phyloP scores from a whole-genome alignment of 30 jellyfish, hydroid and myxozoan species.

The Sanderia malayensis region DNA sequence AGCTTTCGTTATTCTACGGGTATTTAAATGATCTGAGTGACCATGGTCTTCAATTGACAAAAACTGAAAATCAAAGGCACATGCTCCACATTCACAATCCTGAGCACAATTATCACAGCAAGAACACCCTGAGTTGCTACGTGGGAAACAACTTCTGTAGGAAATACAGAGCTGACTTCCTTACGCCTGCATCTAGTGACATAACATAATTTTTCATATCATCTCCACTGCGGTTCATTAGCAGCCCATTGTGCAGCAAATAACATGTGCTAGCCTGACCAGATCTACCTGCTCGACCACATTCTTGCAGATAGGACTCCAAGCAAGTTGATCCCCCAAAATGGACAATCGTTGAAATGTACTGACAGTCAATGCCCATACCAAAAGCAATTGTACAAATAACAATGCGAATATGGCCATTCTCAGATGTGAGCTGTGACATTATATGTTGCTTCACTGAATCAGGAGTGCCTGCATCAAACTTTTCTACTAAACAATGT shows the following conservation, averaged over 20 bases:
- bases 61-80: slow-evolving; percentile 4
- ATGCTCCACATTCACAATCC: slow-evolving; percentile 16
- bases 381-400: slow-evolving; percentile 42
- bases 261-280: slow-evolving; percentile 27
- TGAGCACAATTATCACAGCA: slow-evolving; percentile 30
- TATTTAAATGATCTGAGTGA: background rate
- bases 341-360: slow-evolving; percentile 17
- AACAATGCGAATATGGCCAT: slow-evolving; percentile 19
- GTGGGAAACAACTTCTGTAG: slow-evolving; percentile 6
- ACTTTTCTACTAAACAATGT: slow-evolving; percentile 24
- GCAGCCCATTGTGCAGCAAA: slow-evolving; percentile 22
- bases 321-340: slow-evolving; percentile 36
- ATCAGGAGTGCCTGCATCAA: slow-evolving; percentile 45
- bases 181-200: slow-evolving; percentile 28
- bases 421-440: background rate
- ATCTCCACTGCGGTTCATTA: slow-evolving; percentile 6
- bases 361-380: slow-evolving; percentile 39
- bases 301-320: slow-evolving; percentile 33
- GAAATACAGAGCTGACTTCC: background rate
- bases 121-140: slow-evolving; percentile 6
- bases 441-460: slow-evolving; percentile 17
- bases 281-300: slow-evolving; percentile 48
- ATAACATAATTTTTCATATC: slow-evolving; percentile 20
- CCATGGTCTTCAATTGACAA: background rate
- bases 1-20: background rate